phyloP scores from a whole-genome alignment of 2,113 vertebrate genomes.

The Clarias magur region DNA sequence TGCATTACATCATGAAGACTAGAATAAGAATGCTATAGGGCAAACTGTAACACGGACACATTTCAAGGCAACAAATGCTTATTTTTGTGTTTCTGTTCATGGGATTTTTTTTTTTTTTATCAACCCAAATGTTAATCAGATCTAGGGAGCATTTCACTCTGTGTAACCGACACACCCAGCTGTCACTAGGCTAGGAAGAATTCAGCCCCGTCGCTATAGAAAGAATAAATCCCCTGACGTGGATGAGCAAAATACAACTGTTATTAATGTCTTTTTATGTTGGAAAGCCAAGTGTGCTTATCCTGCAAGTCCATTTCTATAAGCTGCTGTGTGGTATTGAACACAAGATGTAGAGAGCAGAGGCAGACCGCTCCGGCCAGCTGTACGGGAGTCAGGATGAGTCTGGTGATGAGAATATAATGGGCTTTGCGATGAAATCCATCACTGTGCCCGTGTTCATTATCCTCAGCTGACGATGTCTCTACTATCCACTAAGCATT shows the following conservation, averaged over 20 bases:
- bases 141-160: neutral
- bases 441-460: slow-evolving; percentile 13
- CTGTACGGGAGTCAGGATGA: slow-evolving; percentile 66
- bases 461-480: neutral
- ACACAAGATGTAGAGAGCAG: slow-evolving; percentile 74
- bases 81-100: neutral
- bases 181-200: neutral
- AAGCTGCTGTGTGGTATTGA: slow-evolving; percentile 39
- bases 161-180: neutral
- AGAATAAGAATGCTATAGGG: neutral
- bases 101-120: neutral
- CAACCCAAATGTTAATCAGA: neutral
- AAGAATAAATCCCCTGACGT: neutral
- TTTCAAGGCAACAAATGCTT: neutral
- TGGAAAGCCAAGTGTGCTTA: neutral
- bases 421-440: neutral
- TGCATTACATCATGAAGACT: neutral
- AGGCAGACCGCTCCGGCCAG: slow-evolving; percentile 70
- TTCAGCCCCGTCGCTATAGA: neutral
- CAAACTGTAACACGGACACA: neutral
- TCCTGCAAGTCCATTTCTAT: neutral
- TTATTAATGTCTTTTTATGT: neutral
- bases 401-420: slow-evolving; percentile 43
- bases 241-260: neutral
- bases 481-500: slow-evolving; percentile 2